Conservation (phyloP, 2,797 vertebrate genomes). For the Phalanger gymnotis region DNA sequence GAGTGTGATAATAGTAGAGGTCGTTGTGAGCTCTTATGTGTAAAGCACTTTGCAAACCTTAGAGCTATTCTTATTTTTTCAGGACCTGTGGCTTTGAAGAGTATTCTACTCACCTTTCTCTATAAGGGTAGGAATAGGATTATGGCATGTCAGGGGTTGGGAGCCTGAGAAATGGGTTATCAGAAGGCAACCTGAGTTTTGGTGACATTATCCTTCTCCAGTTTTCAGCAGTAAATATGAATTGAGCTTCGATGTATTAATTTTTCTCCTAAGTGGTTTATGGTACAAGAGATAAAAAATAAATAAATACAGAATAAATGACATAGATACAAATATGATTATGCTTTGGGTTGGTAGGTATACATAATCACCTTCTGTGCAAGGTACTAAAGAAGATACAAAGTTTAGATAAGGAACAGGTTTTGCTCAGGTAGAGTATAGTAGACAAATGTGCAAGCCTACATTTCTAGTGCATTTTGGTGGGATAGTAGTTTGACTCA, state of each 20-base stretch:
- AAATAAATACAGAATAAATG: conserved; percentile 40
- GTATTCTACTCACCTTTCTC: neutral
- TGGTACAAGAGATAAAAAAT: conserved; percentile 28
- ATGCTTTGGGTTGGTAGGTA: neutral
- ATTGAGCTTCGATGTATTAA: neutral
- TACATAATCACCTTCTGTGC: neutral
- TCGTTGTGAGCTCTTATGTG: neutral
- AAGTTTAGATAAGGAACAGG: neutral
- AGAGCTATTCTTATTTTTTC: neutral
- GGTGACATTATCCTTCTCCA: neutral
- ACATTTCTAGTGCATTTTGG: neutral
- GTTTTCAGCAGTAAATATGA: neutral
- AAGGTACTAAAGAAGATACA: neutral
- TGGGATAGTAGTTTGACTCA: neutral
- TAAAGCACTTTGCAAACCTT: neutral
- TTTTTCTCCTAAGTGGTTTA: conserved; percentile 17
- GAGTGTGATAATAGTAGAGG: neutral
- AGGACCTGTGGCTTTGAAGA: neutral
- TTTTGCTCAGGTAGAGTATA: neutral
- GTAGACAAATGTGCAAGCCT: neutral
- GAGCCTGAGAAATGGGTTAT: conserved; percentile 15
- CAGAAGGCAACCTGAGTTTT: neutral
- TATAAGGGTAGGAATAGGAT: neutral
- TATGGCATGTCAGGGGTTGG: neutral
- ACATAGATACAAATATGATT: neutral